Conservation (phyloP, 2,888 invertebrate species). For the Lasioglossum leucozonium region DNA sequence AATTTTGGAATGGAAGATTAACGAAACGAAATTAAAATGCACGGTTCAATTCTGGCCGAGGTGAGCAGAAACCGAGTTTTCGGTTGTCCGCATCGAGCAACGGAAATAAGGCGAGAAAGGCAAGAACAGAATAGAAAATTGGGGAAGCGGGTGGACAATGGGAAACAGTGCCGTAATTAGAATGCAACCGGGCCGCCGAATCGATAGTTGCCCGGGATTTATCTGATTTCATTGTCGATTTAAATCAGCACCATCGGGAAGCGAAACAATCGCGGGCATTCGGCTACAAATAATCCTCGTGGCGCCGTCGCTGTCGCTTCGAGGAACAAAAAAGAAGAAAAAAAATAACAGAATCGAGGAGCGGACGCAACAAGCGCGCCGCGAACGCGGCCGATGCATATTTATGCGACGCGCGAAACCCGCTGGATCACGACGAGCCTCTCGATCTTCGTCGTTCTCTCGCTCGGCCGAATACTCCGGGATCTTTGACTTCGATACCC, state of each 20-base stretch:
- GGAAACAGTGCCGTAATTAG: conserved; percentile 36
- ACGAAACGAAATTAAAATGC: background rate
- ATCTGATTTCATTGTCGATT: conserved; percentile 58
- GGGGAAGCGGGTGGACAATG: background rate
- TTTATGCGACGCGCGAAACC: background rate
- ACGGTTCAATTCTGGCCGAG: background rate
- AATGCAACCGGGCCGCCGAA: conserved; percentile 38
- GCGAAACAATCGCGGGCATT: conserved; percentile 52
- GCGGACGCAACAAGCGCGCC: background rate
- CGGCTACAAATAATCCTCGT: conserved; percentile 57
- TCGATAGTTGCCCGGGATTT: conserved; percentile 46
- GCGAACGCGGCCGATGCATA: background rate
- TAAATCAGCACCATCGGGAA: conserved; percentile 46
- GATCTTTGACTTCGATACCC: background rate
- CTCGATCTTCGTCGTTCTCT: background rate
- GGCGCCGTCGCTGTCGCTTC: background rate
- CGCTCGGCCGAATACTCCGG: background rate
- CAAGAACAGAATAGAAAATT: background rate
- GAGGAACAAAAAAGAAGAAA: background rate
- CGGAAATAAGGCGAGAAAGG: background rate
- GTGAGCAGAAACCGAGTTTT: background rate
- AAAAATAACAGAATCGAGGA: background rate
- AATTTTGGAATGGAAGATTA: background rate
- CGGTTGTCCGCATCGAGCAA: background rate
- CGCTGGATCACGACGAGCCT: background rate